phyloP scores from a whole-genome alignment of 2,888 invertebrate genomes.

The Electrophaes corylata region DNA sequence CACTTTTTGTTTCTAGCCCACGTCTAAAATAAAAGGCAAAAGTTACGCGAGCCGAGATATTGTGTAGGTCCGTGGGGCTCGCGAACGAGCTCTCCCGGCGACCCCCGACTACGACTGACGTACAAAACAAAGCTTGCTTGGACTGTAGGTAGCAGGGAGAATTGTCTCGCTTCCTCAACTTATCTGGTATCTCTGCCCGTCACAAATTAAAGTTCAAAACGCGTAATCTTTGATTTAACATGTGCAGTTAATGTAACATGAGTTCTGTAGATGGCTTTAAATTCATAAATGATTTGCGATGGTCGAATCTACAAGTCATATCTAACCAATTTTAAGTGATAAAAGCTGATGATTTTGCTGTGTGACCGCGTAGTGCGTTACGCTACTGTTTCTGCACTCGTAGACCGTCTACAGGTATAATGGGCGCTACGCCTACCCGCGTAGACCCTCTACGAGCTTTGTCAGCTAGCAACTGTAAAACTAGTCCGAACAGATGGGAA shows the following conservation, averaged over 20 bases:
- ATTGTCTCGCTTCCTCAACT: background rate
- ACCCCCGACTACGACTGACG: slow-evolving; percentile 14
- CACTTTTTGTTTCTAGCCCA: slow-evolving; percentile 18
- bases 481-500: no score
- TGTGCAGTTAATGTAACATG: slow-evolving; percentile 3
- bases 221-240: slow-evolving; percentile 6
- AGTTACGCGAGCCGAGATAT: slow-evolving; percentile 12
- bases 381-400: no score
- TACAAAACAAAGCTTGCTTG: background rate
- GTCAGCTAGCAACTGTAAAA: no score
- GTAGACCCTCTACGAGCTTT: no score
- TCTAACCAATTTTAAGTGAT: no score
- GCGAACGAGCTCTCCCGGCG: background rate
- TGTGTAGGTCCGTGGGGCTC: background rate
- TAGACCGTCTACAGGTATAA: no score
- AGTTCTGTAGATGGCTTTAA: no score
- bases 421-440: no score
- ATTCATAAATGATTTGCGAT: no score
- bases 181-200: background rate
- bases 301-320: no score
- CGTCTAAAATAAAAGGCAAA: slow-evolving; percentile 12
- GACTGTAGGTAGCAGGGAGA: background rate
- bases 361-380: no score
- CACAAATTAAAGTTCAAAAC: slow-evolving; percentile 3
- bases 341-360: no score